These are phyloP conservation scores for Peromyscus attwateri DNA, from an alignment of 2,797 vertebrate species.

Conservation along the genomic window DNA sequence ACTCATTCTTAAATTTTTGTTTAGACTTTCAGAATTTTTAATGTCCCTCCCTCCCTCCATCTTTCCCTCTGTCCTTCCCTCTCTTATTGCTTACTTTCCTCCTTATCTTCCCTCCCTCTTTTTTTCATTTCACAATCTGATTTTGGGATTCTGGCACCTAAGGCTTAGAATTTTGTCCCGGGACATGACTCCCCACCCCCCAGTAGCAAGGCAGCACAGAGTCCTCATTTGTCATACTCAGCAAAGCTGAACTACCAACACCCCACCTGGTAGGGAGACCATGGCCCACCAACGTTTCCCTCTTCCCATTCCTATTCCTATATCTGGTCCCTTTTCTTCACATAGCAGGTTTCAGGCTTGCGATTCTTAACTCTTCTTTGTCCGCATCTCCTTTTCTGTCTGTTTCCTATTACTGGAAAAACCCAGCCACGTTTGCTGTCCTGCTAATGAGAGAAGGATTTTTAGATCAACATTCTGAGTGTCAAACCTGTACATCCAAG, in stretches of 20 bases:
- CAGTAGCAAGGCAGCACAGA: not conserved
- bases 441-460: not conserved
- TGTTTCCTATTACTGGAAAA: not conserved
- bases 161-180: not conserved
- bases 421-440: not conserved
- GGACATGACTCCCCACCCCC: not conserved
- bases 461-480: not conserved
- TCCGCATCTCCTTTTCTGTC: not conserved
- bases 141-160: not conserved
- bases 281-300: not conserved
- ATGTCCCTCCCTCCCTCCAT: not conserved
- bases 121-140: not conserved
- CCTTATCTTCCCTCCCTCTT: fast-evolving
- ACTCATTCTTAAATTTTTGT: not conserved
- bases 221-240: not conserved
- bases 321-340: not conserved
- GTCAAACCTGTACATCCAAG: not conserved
- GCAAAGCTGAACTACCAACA: not conserved
- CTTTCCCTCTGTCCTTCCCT: not conserved
- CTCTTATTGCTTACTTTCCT: not conserved
- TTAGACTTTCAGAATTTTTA: not conserved
- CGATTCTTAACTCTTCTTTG: not conserved
- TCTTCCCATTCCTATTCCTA: not conserved
- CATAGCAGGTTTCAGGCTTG: not conserved
- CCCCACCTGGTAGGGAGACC: not conserved